A percentile compares a stretch with the other conserved stretches of the same genome.
These are phyloP conservation scores for Polyommatus icarus DNA, from an alignment of 2,888 invertebrate genomes.

Conservation along the genomic window DNA sequence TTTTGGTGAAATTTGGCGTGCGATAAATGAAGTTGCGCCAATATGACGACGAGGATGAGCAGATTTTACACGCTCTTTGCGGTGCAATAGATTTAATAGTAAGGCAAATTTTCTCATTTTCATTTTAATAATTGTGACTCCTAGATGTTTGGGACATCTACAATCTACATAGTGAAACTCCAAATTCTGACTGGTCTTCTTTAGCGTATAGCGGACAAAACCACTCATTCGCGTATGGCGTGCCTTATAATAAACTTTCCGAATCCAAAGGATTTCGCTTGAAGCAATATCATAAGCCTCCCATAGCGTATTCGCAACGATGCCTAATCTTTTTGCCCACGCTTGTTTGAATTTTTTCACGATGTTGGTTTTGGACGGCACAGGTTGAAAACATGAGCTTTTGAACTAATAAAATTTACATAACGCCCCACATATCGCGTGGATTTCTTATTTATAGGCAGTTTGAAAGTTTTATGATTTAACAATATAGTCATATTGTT, in stretches of 20 bases:
- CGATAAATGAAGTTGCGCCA: no score
- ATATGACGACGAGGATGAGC: no score
- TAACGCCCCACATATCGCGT: slow-evolving; percentile 15
- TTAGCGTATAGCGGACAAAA: no score
- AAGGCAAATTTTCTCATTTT: no score
- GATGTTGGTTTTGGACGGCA: slow-evolving; percentile 57
- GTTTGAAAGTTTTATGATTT: slow-evolving; percentile 22
- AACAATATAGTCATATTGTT: background rate
- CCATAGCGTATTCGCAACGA: background rate
- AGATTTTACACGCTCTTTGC: no score
- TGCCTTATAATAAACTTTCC: background rate
- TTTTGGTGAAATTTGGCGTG: no score
- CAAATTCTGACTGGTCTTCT: no score
- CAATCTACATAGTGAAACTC: no score
- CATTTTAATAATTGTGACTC: no score
- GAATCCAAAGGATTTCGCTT: background rate
- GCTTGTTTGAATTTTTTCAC: slow-evolving; percentile 54
- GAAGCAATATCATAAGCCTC: background rate
- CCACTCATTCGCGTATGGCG: no score
- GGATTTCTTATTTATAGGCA: slow-evolving; percentile 25
- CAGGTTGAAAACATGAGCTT: slow-evolving; percentile 41
- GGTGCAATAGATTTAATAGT: no score
- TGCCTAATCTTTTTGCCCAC: slow-evolving; percentile 47
- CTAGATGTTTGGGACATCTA: no score
- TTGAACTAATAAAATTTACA: slow-evolving; percentile 24